phyloP scores from a whole-genome alignment of 2,888 invertebrate species.

The Coecobrya sp. region DNA sequence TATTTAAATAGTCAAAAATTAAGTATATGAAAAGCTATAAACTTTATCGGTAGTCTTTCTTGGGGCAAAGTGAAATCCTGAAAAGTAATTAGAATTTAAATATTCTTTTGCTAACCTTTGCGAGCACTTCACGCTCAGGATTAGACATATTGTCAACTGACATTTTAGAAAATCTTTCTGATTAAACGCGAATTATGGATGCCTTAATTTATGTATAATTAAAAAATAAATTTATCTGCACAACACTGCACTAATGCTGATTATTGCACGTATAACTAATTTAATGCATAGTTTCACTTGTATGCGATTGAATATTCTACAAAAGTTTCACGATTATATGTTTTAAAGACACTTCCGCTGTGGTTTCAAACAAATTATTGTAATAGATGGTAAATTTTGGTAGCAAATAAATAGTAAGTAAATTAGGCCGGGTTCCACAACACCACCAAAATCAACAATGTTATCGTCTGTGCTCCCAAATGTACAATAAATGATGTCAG shows the following conservation, averaged over 20 bases:
- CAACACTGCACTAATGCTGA: too few species aligned
- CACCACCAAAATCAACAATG: not conserved
- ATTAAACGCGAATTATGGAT: not conserved
- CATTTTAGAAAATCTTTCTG: not conserved
- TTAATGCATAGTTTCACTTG: too few species aligned
- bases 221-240: too few species aligned
- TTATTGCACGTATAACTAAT: too few species aligned
- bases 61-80: not conserved
- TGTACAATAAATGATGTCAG: constrained; percentile 26
- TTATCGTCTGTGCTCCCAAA: not conserved
- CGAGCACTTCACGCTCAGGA: constrained; percentile 2
- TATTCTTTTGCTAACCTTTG: constrained; percentile 21
- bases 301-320: too few species aligned
- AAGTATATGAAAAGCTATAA: not conserved
- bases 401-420: not conserved
- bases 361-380: too few species aligned
- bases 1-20: not conserved
- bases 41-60: not conserved
- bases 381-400: too few species aligned
- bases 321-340: too few species aligned
- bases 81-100: not conserved
- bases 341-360: too few species aligned
- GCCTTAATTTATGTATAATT: not conserved
- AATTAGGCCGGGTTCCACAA: not conserved
- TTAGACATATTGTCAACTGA: constrained; percentile 39